Evolutionary conservation across 1,140 invertebrate genomes (phyloP), one percentile per base, ranked within the genome.

Genomic region (Halictus rubicundus): DNA sequence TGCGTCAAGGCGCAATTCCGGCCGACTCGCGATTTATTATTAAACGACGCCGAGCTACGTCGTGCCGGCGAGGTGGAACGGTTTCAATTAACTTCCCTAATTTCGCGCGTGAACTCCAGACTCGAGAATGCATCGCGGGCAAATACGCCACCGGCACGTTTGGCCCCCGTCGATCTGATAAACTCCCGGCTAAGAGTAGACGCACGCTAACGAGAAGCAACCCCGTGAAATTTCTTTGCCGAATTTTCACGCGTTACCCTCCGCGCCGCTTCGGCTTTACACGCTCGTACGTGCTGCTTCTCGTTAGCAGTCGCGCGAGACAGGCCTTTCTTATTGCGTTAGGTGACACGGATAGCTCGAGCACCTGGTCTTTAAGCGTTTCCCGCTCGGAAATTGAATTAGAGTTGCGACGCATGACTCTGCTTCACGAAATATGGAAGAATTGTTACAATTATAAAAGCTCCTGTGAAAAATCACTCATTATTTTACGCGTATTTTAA

Each of bases 1-100:
- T 49, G 9, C n/a, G 10, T 1, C 21, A 12, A 1, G 3, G 21
- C 32, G 0, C 27, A 5, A 52, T 61, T 77, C 68, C 25, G 3
- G 5, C 14, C 4, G 25, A 5, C 39, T 8, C 27, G 42, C 16
- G 57, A 63, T 61, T 61, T 27, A 71, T 78, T 52, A 70, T 78
- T 78, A 71, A 70, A 52, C 57, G 68, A 63, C 19, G 23, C 59
- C 39, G 32, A 70, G 27, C 42, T 63, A 60, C 39, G 16, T 37
- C 10, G 66, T 23, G 75, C 27, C 23, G n/a, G 1, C 75, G 21
- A 49, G 42, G 27, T 39, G 68, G 0, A 16, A 60, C 42, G n/a
- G 25, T 71, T 78, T 78, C 68, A 71, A 71, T 78, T 71, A 78
- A 60, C 42, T 23, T 9, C 9, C 16, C 57, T 25, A 77, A 77